A percentile compares a stretch with the other conserved stretches of the same genome.
Conservation (phyloP, 1,140 invertebrate genomes). For the Drosophila novamexicana region DNA sequence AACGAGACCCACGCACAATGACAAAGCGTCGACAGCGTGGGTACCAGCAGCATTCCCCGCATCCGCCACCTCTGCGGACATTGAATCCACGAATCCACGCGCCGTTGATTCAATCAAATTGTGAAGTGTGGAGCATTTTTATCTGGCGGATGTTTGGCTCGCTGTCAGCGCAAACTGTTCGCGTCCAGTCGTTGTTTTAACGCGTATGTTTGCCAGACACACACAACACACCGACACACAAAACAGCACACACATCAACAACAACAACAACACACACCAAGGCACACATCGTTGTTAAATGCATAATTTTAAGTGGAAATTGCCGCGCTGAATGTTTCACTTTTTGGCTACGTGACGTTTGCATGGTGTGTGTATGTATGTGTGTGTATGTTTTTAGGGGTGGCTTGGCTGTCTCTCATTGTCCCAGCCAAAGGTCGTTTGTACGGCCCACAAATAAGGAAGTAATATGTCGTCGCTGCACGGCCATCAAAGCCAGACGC, state of each 20-base stretch:
- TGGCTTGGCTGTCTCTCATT: conserved; percentile 5
- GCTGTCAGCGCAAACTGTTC: conserved; percentile 74
- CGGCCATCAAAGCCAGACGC: conserved; percentile 67
- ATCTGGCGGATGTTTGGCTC: conserved; percentile 78
- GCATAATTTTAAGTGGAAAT: conserved; percentile 45
- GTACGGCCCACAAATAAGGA: conserved; percentile 76
- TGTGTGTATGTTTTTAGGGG: conserved; percentile 3
- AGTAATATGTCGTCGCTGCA: conserved; percentile 75
- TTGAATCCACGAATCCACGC: not conserved
- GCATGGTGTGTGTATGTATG: not conserved
- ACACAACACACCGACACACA: conserved; percentile 17
- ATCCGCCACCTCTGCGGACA: not conserved
- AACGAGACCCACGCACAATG: conserved; percentile 24
- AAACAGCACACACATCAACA: conserved; percentile 16
- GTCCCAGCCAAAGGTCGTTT: conserved; percentile 56
- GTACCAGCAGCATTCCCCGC: not conserved
- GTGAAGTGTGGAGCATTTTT: conserved; percentile 65
- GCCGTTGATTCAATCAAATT: conserved; percentile 72
- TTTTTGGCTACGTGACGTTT: conserved; percentile 53
- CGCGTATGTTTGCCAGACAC: conserved; percentile 55
- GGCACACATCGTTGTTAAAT: conserved; percentile 18
- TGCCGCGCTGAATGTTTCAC: conserved; percentile 62
- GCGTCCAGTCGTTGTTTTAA: conserved; percentile 75
- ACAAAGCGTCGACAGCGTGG: conserved; percentile 30
- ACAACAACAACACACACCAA: conserved; percentile 2